Percentiles rank a stretch among this genome's conserved stretches.
Evolutionary conservation across 1,140 invertebrate species (phyloP).

Genomic region (Eueides isabella): DNA sequence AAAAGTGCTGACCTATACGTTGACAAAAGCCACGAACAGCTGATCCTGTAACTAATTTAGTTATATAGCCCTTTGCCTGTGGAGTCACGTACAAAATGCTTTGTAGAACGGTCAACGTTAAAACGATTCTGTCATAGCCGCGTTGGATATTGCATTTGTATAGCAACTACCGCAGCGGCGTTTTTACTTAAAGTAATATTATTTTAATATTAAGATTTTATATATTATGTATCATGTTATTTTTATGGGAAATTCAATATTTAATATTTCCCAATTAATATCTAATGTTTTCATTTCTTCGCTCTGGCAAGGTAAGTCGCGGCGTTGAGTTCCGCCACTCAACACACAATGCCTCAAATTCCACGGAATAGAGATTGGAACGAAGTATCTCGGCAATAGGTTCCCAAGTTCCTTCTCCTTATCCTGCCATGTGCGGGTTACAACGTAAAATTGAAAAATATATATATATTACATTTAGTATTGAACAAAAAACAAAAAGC

Average conservation of each 20-base stretch:
- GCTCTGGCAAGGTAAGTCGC: no score
- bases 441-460: no score
- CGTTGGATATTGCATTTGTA: neutral
- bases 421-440: no score
- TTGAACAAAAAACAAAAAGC: no score
- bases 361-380: no score
- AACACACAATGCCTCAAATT: no score
- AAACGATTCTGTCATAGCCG: slow-evolving; percentile 1
- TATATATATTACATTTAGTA: no score
- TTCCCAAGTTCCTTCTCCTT: no score
- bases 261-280: no score
- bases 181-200: neutral
- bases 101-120: slow-evolving; percentile 7
- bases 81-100: slow-evolving; percentile 8
- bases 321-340: no score
- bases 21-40: slow-evolving; percentile 14
- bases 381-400: no score
- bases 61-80: slow-evolving; percentile 22
- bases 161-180: neutral
- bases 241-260: neutral
- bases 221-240: neutral
- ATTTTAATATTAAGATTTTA: neutral
- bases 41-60: slow-evolving; percentile 19
- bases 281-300: no score
- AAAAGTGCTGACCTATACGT: neutral